Evolutionary conservation across 2,113 vertebrate genomes (phyloP), one percentile per base, ranked within the genome.

Genomic region (Brachypteracias leptosomus): DNA sequence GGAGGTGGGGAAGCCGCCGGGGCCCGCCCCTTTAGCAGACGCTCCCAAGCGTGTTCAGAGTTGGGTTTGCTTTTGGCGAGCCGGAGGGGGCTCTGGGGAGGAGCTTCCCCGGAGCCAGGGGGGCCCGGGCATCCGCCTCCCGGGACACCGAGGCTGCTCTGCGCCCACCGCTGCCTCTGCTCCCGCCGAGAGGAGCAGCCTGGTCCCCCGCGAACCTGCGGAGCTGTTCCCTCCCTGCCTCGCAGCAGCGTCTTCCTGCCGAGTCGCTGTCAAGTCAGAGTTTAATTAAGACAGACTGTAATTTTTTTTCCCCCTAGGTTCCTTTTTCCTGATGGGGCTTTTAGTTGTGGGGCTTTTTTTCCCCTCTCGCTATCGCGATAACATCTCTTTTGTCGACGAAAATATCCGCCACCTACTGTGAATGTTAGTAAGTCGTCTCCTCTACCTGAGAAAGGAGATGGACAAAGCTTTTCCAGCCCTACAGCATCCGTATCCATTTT

Each of bases 301-400:
- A 17, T 12, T n/a, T 33, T 7, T 4, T 3, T 40, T 38, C 15
- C 13, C 10, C 35, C 13, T 36, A 21, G 20, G 22, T 52, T 77
- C 76, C 20, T 44, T 38, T 59, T 95, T 75, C 33, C 24, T 63
- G 76, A 16, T 52, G 22, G 35, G 67, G 81, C 16, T 75, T 74
- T 22, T 57, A 47, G 33, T 49, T 19, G 42, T 15, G 63, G 10
- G 20, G 12, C 20, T 11, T 25, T 24, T 15, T 12, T 5, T n/a
- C n/a, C 8, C 7, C 58, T 21, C 6, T 16, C n/a, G 51, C 52
- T 91, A 89, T 95, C 92, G 93, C 89, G 91, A 90, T 94, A 92
- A 84, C 83, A n/a, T 40, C 15, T 44, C 31, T 16, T 24, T 44
- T 67, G 51, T 40, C 38, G 59, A 42, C 1, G 80, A 61, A 78